Percentiles rank a stretch among this genome's conserved stretches.
phyloP scores from a whole-genome alignment of 1,140 invertebrate genomes.

The Penaeus japonicus region DNA sequence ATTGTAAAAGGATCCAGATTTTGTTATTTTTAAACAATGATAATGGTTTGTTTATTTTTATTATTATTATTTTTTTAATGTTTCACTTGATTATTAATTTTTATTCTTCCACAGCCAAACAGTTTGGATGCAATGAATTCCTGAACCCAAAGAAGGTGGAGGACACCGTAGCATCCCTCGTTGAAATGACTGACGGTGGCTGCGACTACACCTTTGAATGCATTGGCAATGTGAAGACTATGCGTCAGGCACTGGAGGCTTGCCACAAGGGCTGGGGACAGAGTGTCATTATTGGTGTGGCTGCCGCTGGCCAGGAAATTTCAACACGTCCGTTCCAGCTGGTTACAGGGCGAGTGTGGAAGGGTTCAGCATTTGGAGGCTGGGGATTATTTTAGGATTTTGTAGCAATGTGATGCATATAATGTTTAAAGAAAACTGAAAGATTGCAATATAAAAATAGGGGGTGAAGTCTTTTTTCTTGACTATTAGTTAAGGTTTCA shows the following conservation, averaged over 20 bases:
- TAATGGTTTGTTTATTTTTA: too few species aligned
- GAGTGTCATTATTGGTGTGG: constrained; percentile 96
- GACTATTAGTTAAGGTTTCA: too few species aligned
- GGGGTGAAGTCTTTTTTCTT: too few species aligned
- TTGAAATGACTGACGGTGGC: constrained; percentile 94
- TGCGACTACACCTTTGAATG: constrained; percentile 99
- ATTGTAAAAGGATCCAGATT: too few species aligned
- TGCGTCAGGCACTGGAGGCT: constrained; percentile 94
- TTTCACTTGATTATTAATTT: too few species aligned
- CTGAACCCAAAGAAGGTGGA: constrained; percentile 76
- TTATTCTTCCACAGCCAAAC: constrained; percentile 71
- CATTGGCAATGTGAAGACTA: constrained; percentile 94
- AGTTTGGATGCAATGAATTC: constrained; percentile 91
- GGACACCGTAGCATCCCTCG: constrained; percentile 69
- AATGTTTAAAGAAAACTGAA: too few species aligned
- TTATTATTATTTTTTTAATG: not conserved
- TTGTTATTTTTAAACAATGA: too few species aligned
- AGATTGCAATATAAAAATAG: too few species aligned
- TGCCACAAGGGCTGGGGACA: constrained; percentile 99
- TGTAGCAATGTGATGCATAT: too few species aligned
- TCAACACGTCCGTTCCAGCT: constrained; percentile 94
- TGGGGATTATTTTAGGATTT: too few species aligned
- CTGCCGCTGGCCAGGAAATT: constrained; percentile 91
- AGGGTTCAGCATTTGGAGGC: constrained; percentile 69
- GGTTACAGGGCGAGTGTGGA: constrained; percentile 76